Conservation (phyloP, 2,797 vertebrate genomes). For the Neoniphon sammara region DNA sequence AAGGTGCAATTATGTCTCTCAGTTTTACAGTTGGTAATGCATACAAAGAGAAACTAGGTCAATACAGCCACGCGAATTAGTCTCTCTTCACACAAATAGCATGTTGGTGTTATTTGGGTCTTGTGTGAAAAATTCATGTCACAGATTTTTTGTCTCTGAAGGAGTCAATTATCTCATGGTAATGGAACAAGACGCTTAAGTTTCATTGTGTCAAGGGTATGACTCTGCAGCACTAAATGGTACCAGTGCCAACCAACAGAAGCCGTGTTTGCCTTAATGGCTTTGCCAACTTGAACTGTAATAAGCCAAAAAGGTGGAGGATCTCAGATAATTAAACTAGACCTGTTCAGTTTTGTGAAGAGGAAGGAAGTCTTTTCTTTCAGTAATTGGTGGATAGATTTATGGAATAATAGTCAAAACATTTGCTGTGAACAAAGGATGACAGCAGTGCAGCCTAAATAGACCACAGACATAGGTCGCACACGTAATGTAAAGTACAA, state of each 20-base stretch:
- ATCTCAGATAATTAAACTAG: constrained; percentile 37
- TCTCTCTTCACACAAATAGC: constrained; percentile 28
- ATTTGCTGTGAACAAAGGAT: constrained; percentile 10
- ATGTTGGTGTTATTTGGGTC: constrained; percentile 37
- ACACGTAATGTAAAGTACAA: background rate
- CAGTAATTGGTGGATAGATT: constrained; percentile 27
- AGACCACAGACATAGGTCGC: background rate
- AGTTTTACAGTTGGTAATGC: constrained; percentile 11
- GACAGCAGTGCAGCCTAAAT: background rate
- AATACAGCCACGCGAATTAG: constrained; percentile 18
- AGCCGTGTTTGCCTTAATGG: constrained; percentile 46
- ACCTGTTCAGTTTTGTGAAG: constrained; percentile 26
- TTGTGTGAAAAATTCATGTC: constrained; percentile 10
- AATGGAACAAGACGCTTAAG: constrained; percentile 39
- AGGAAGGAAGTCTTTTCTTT: constrained; percentile 12
- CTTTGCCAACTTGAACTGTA: constrained; percentile 38
- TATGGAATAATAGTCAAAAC: constrained; percentile 40
- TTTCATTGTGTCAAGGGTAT: constrained; percentile 27
- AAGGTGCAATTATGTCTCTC: background rate
- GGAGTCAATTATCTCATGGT: constrained; percentile 33
- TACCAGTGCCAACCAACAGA: constrained; percentile 60
- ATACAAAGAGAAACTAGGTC: background rate
- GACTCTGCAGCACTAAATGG: constrained; percentile 52
- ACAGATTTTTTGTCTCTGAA: constrained; percentile 32
- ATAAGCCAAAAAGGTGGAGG: constrained; percentile 23